phyloP scores from a whole-genome alignment of 1,140 invertebrate species.

The Drosophila pachea region DNA sequence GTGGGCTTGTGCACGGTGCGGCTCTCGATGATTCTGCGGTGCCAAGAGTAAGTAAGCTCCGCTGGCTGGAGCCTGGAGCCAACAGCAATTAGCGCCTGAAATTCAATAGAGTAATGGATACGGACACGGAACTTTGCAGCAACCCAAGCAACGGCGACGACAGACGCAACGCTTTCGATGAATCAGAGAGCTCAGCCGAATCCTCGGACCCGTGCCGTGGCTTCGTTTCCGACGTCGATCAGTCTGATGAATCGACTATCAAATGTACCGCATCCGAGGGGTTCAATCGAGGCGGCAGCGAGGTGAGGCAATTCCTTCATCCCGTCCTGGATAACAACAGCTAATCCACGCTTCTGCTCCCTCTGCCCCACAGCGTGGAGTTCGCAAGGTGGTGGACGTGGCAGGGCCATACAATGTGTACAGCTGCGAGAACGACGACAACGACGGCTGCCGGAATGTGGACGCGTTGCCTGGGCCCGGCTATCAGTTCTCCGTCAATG shows the following conservation, averaged over 20 bases:
- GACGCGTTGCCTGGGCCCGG: conserved; percentile 15
- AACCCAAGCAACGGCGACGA: background rate
- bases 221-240: conserved; percentile 19
- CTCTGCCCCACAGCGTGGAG: too few relatives aligned
- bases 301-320: conserved; percentile 14
- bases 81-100: conserved; percentile 47
- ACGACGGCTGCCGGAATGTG: conserved; percentile 24
- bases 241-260: background rate
- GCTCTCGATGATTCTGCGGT: too few relatives aligned
- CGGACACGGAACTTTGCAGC: conserved; percentile 45
- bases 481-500: conserved; percentile 31
- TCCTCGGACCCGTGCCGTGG: conserved; percentile 52
- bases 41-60: conserved; percentile 64
- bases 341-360: background rate
- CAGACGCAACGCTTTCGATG: background rate
- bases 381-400: conserved; percentile 45
- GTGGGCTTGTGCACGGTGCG: conserved; percentile 50
- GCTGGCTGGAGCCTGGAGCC: conserved; percentile 40
- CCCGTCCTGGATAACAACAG: background rate
- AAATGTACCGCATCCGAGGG: background rate
- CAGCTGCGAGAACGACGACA: background rate
- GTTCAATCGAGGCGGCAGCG: background rate
- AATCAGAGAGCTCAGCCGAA: conserved; percentile 1
- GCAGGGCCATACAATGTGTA: conserved; percentile 52
- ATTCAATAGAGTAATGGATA: conserved; percentile 62